Evolutionary conservation across 1,140 invertebrate species (phyloP).

Genomic region (Calephelis nemesis): DNA sequence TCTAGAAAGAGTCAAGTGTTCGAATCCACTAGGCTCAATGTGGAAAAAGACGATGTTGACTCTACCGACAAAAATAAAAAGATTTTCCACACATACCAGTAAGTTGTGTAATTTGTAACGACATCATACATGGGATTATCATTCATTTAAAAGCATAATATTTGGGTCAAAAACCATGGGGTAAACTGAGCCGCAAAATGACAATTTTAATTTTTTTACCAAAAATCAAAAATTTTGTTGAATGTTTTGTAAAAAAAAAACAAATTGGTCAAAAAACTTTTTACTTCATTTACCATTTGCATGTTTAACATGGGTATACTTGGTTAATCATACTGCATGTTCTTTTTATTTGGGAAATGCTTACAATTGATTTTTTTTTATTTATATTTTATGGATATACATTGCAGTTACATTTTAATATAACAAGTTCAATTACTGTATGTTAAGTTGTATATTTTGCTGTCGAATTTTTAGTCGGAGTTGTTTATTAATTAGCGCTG

Average conservation of each 20-base stretch:
- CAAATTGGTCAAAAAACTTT: not conserved
- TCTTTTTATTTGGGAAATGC: not conserved
- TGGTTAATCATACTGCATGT: not conserved
- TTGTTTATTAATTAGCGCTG: too few species aligned
- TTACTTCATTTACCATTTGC: slow-evolving; percentile 15
- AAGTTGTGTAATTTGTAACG: slow-evolving; percentile 44
- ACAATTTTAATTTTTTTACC: not conserved
- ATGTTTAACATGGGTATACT: slow-evolving; percentile 10
- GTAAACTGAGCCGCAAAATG: not conserved
- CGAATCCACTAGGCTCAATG: slow-evolving; percentile 67
- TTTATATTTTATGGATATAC: too few species aligned
- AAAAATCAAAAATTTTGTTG: not conserved
- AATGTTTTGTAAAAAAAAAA: not conserved
- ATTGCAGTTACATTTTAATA: too few species aligned
- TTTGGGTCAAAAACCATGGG: not conserved
- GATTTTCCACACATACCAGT: slow-evolving; percentile 57
- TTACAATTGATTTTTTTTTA: not conserved
- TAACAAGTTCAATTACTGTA: too few species aligned
- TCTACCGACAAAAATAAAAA: slow-evolving; percentile 71
- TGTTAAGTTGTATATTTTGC: too few species aligned
- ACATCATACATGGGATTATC: slow-evolving; percentile 15
- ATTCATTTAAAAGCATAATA: not conserved
- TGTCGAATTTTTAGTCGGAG: too few species aligned
- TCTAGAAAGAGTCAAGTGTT: slow-evolving; percentile 76
- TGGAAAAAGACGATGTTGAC: slow-evolving; percentile 66